Base-by-base conservation (phyloP, 1,140 invertebrate genomes). In the Thereuonema tuberculata region DNA sequence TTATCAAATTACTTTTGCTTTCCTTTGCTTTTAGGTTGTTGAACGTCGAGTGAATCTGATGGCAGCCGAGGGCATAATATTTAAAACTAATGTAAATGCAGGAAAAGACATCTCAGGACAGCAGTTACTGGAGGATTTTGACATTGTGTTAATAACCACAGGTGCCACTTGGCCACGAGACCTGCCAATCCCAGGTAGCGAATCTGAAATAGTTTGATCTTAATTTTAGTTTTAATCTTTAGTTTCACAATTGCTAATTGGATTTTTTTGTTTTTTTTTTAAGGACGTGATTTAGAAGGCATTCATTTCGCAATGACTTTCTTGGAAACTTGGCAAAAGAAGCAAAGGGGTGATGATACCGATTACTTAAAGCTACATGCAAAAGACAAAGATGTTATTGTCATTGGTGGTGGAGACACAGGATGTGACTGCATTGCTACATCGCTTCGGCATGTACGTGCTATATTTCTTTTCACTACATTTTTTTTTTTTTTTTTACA, bases 351-450 rank as follows among this genome's bases (percentile, higher is more conserved):
- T 3, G 79, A 81, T 66, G 69, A 74, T 55, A 67, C 78, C 17
- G 73, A 79, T 47, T 73, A 76, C 62, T 65, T 77, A 66, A 69
- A 81, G 29, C 78, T 90, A 29, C 80, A 83, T 46, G 95, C 96
- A 20, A 88, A 93, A 70, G 89, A 88, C 67, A 98, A 97, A 73
- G 79, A 96, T 74, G 93, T 99, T 2, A 84, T 99, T 62, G 84
- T 99, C 59, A 94, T 99, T 67, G 96, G 96, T 23, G 96, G 96
- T 15, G 96, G 96, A 26, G 96, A 99, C 72, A 99, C 96, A n/a
- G 96, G 96, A 0, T 95, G 91, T 75, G 96, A 99, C 80, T 99
- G 96, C 70, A 98, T 99, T 73, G 96, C 89, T 43, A 99, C 96
- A 1, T 94, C 93, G 1, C 78, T 98, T 15, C 80, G 96, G 68